Evolutionary conservation across 2,888 invertebrate species (phyloP), one percentile per base, ranked within the genome.

Genomic region (Drosophila peninsularis): DNA sequence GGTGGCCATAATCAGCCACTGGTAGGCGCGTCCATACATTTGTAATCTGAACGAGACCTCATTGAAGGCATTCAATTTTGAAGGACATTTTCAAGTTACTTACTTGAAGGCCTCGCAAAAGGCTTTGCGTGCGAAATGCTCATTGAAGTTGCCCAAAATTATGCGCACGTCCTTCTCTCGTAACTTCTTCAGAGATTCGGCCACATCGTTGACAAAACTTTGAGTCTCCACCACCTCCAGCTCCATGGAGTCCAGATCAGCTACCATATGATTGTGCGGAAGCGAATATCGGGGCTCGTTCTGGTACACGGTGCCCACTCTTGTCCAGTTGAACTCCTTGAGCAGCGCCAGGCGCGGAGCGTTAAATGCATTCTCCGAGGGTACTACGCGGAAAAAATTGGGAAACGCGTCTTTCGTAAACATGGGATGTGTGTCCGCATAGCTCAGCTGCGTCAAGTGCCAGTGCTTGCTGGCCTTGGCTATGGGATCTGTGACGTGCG

Each of bases 401-500:
- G 98, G 98, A 92, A 98, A 99, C 80, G 97, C 97, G 89, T 97
- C 96, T 90, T 95, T 96, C 7, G 97, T 97, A 93, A 98, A 98
- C 96, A 98, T 98, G 1, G 99, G 99, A 93, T 99, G 98, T 5
- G 98, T 99, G 92, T 99, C 99, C 6, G 98, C 98, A 92, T 98
- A 99, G 14, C 98, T 98, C 10, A 99, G 93, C 96, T 98, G 98
- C 0, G 98, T 97, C 60, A 99, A 94, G 91, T 98, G 97, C 98
- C 99, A 99, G 92, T 98, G 98, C 89, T 98, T 98, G 61, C 98
- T 97, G 6, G 98, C 98, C 93, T 98, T 98, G 10, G 98, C 98
- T 77, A 99, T 98, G 44, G 98, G 98, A 92, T 98, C 98, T 0
- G 98, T 99, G 80, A 99, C 98, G 91, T 97, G 96, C 0, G 98